Base-by-base conservation (phyloP, 2,888 invertebrate genomes). In the Euzetes globulus region DNA sequence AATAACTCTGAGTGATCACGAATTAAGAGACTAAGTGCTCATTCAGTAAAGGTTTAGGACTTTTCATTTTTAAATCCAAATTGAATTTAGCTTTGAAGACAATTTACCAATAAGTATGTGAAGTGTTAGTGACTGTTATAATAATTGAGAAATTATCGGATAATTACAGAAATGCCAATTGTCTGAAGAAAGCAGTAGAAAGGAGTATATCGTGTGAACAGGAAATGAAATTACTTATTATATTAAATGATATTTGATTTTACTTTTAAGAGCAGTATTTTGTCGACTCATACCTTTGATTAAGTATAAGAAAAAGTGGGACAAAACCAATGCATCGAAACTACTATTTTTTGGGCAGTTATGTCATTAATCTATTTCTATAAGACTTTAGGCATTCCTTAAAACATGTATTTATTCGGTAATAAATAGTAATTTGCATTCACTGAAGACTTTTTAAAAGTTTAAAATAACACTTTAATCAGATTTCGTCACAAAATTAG, bases 351-450 rank as follows among this genome's bases (percentile, higher is more conserved):
- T 52, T 63, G 2, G 27, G 27, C 37, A 37, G 33, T 63, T 63
- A 29, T 33, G n/a, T 37, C 63, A 63, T 63, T 63, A 63, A 29
- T 63, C 63, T 63, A 63, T 63, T 63, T 63, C 63, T 63, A 33
- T 63, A 63, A 63, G 27, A 63, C 63, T 63, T 63, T 63, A 63
- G 63, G 63, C 63, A 63, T 63, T 19, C 37, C 27, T 63, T 63
- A 29, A 63, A 63, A 37, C n/a, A 63, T 9, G 19, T 17, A 37
- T 37, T 17, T 63, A 63, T 33, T 63, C 27, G 2, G 2, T 37
- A 33, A 63, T 63, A 63, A 37, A n/a, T 37, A 22, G 15, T 33
- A 15, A 27, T 63, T 63, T 63, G 63, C 27, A 63, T 63, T 22
- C 63, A 63, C 13, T 60, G 60, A 60, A 60, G 60, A 29, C 29